phyloP scores from a whole-genome alignment of 2,113 vertebrate genomes.

The Acanthisitta chloris region DNA sequence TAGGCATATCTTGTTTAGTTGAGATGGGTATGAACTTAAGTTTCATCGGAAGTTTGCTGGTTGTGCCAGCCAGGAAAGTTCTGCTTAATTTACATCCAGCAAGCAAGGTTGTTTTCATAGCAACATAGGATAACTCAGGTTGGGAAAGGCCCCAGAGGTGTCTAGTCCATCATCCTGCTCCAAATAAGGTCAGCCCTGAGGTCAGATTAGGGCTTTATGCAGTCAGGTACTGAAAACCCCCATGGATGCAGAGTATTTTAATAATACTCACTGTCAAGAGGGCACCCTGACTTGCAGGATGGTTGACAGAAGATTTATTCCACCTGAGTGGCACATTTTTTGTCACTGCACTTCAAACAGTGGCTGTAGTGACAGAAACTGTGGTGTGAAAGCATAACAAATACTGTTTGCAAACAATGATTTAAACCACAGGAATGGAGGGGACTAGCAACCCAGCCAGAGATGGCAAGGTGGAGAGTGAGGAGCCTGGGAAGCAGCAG shows the following conservation, averaged over 20 bases:
- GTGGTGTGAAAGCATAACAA: neutral
- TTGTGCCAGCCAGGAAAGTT: neutral
- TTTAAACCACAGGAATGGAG: neutral
- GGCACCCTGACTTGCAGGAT: neutral
- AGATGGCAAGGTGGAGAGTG: neutral
- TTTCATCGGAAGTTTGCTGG: neutral
- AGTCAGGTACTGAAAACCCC: neutral
- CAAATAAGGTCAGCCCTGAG: neutral
- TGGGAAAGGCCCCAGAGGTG: neutral
- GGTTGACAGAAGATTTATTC: neutral
- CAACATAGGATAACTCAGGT: neutral
- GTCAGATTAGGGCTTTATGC: neutral
- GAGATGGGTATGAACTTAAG: neutral
- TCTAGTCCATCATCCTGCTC: neutral
- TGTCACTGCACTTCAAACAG: neutral
- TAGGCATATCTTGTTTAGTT: neutral
- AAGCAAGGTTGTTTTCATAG: neutral
- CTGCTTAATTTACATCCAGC: neutral
- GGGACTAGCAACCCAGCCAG: neutral
- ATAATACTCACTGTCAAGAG: neutral
- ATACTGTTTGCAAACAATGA: neutral
- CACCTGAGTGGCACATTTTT: neutral
- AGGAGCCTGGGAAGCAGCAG: neutral
- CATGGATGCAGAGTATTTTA: neutral
- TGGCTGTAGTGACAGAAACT: neutral